Base-by-base conservation (phyloP, 2,888 invertebrate genomes). In the Allygus modestus region DNA sequence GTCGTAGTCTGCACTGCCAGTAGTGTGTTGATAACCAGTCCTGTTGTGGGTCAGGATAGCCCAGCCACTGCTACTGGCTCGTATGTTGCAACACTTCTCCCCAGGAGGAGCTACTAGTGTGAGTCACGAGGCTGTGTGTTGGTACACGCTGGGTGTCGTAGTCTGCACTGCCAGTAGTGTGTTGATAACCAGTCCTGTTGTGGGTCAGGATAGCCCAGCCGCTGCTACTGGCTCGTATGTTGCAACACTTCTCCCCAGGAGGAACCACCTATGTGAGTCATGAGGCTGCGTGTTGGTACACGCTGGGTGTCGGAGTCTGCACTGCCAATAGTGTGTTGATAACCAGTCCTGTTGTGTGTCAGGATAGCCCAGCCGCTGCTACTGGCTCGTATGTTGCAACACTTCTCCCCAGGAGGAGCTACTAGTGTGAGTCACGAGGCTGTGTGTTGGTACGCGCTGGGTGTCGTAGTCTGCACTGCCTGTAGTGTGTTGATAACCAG, bases 381-480 rank as follows among this genome's bases (percentile, higher is more conserved):
- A 28, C 89, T 92, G 46, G 90, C 90, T 4, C 86, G 88, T 4
- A 87, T 92, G 81, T 88, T 92, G n/a, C 86, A 90, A 87, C 89
- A 90, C 89, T 90, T 91, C 89, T 87, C 88, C 85, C 85, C 84
- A 20, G 86, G 79, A 12, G 86, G 88, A 87, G 65, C 87, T 20
- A 37, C 31, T 12, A 33, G 12, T 15, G 37, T 46, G 23, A 89
- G 91, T 28, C 89, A 90, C 69, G 89, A 91, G 4, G 92, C 94
- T 33, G 97, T 97, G 0, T 96, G 96, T 89, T 90, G 95, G 79
- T 96, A 95, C 89, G 96, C 97, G 0, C 92, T 91, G 0, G 94
- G n/a, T n/a, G n/a, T n/a, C n/a, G n/a, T n/a, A n/a, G n/a, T n/a
- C n/a, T n/a, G n/a, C n/a, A n/a, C n/a, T n/a, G n/a, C n/a, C n/a